These are phyloP conservation scores for Eueides isabella DNA, from an alignment of 1,140 invertebrate genomes.

Conservation along the genomic window DNA sequence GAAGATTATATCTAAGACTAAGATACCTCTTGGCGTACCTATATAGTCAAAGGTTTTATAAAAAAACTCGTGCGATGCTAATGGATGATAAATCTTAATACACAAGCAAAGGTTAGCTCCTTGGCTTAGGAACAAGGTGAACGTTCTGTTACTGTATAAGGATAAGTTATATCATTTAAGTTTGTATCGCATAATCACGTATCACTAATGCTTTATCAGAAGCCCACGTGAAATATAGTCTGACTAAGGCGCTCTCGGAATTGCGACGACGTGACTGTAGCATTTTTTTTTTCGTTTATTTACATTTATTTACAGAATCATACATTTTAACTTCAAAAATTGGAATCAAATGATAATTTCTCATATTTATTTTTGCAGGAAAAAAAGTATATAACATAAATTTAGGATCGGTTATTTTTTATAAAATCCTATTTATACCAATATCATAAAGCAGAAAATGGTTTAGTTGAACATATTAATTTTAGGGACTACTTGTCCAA, in stretches of 20 bases:
- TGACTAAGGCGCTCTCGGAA: constrained; percentile 43
- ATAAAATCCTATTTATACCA: too few relatives aligned
- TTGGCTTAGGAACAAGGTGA: constrained; percentile 57
- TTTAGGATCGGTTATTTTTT: too few relatives aligned
- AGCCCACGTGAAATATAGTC: constrained; percentile 57
- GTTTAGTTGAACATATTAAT: too few relatives aligned
- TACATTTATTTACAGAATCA: neutral
- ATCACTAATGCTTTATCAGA: constrained; percentile 51
- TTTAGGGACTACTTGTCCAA: too few relatives aligned
- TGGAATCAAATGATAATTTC: too few relatives aligned
- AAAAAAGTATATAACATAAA: too few relatives aligned
- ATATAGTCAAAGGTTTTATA: constrained; percentile 38
- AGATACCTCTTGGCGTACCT: neutral
- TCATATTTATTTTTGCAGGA: too few relatives aligned
- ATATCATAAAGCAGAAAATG: too few relatives aligned
- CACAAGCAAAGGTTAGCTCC: constrained; percentile 42
- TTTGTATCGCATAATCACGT: constrained; percentile 64
- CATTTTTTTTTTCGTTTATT: neutral
- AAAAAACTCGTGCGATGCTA: constrained; percentile 26
- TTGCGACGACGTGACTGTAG: constrained; percentile 13
- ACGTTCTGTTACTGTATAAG: constrained; percentile 48
- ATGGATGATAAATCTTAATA: constrained; percentile 33
- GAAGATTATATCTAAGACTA: neutral
- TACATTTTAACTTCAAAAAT: too few relatives aligned
- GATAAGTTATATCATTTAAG: constrained; percentile 39